phyloP scores from a whole-genome alignment of 2,888 invertebrate genomes.

The Agrilus biguttatus region DNA sequence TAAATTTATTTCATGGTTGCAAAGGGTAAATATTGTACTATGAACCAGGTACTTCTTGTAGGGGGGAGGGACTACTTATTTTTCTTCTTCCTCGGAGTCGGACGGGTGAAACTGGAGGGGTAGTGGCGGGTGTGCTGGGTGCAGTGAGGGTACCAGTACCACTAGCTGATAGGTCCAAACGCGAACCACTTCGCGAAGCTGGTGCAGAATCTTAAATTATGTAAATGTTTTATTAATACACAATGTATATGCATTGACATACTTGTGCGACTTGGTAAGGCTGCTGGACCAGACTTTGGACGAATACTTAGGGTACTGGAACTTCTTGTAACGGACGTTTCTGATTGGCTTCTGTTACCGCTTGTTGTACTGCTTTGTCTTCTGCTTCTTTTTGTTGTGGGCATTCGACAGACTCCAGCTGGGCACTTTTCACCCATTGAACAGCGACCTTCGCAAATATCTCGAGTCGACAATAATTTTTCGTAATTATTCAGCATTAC shows the following conservation, averaged over 20 bases:
- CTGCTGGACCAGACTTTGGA: slow-evolving; percentile 65
- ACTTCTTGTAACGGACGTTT: slow-evolving; percentile 24
- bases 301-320: slow-evolving; percentile 36
- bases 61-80: slow-evolving; percentile 2
- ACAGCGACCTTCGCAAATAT: slow-evolving; percentile 80
- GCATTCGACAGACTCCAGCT: slow-evolving; percentile 41
- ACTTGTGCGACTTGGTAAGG: slow-evolving; percentile 62
- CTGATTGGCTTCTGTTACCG: slow-evolving; percentile 17
- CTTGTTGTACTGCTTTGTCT: slow-evolving; percentile 12
- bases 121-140: slow-evolving; percentile 56
- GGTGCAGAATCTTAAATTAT: slow-evolving; percentile 46
- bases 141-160: slow-evolving; percentile 56
- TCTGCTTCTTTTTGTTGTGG: slow-evolving; percentile 15
- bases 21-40: slow-evolving; percentile 8
- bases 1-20: not conserved
- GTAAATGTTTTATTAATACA: slow-evolving; percentile 13
- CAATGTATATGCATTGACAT: not conserved
- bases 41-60: slow-evolving; percentile 17
- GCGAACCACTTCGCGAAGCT: slow-evolving; percentile 58
- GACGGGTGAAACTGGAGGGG: slow-evolving; percentile 60
- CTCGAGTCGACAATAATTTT: slow-evolving; percentile 58
- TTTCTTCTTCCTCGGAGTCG: slow-evolving; percentile 24
- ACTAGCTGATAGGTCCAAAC: slow-evolving; percentile 48
- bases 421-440: slow-evolving; percentile 73
- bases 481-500: slow-evolving; percentile 73